phyloP scores from a whole-genome alignment of 2,888 invertebrate species.

The Eristalis tenax region DNA sequence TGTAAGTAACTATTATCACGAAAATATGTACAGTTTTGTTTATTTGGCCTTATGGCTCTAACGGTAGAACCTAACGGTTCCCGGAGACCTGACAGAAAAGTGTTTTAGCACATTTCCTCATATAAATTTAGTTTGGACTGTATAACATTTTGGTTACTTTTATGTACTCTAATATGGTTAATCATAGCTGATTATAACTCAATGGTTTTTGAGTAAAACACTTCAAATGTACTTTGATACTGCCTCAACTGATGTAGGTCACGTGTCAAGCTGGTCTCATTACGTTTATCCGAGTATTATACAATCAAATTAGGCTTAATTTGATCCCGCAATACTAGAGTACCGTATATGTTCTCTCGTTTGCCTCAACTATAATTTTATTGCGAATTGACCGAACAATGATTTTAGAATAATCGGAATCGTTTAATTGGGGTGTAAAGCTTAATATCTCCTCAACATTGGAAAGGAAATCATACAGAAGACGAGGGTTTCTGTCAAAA shows the following conservation, averaged over 20 bases:
- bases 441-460: constrained; percentile 68
- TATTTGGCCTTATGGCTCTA: constrained; percentile 70
- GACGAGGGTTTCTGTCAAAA: constrained; percentile 42
- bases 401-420: constrained; percentile 45
- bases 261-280: constrained; percentile 60
- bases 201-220: constrained; percentile 49
- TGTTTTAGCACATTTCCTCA: constrained; percentile 71
- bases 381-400: constrained; percentile 69
- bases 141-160: constrained; percentile 54
- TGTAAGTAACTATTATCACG: neutral
- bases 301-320: constrained; percentile 67
- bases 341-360: constrained; percentile 72
- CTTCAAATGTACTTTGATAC: constrained; percentile 40
- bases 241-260: constrained; percentile 65
- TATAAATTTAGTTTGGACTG: constrained; percentile 61
- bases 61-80: constrained; percentile 72
- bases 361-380: constrained; percentile 69
- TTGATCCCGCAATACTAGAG: constrained; percentile 45
- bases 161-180: constrained; percentile 51
- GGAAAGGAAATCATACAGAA: constrained; percentile 56
- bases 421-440: constrained; percentile 33
- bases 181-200: constrained; percentile 21
- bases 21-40: constrained; percentile 66
- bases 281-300: constrained; percentile 60
- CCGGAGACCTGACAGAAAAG: constrained; percentile 67